These are phyloP conservation scores for Lydus trimaculatus DNA, from an alignment of 2,888 invertebrate species.

Conservation along the genomic window DNA sequence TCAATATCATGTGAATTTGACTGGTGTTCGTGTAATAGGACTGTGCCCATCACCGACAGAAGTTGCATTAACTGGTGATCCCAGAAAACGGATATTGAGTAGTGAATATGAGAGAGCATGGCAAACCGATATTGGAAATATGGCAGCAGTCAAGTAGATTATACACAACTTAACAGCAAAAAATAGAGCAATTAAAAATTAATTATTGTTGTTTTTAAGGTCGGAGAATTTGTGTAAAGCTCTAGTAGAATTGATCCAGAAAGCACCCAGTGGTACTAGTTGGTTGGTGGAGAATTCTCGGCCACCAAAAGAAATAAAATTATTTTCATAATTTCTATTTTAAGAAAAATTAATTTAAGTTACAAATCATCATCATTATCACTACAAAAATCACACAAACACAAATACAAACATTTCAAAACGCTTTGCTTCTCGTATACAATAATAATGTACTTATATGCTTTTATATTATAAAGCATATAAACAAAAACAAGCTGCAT, in stretches of 20 bases:
- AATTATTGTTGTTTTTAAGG: conserved; percentile 61
- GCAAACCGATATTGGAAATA: conserved; percentile 72
- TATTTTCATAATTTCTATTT: conserved; percentile 40
- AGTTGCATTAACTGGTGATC: conserved; percentile 71
- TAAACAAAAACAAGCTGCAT: conserved; percentile 14
- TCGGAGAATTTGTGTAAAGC: conserved; percentile 74
- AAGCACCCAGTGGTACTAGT: conserved; percentile 74
- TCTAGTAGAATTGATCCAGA: conserved; percentile 70
- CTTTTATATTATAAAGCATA: conserved; percentile 19
- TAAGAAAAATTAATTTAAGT: background rate
- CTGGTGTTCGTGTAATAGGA: conserved; percentile 75
- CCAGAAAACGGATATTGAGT: conserved; percentile 74
- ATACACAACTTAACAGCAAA: background rate
- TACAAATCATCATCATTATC: background rate
- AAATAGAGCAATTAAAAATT: conserved; percentile 3
- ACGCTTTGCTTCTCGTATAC: conserved; percentile 25
- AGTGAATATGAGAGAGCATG: conserved; percentile 77
- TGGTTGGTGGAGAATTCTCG: conserved; percentile 76
- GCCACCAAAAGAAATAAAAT: conserved; percentile 66
- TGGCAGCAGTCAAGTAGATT: conserved; percentile 69
- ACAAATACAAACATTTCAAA: conserved; percentile 23
- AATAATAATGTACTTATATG: conserved; percentile 13
- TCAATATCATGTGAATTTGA: conserved; percentile 74
- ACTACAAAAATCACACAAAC: background rate
- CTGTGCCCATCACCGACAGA: conserved; percentile 76